A percentile compares a stretch with the other conserved stretches of the same genome.
Evolutionary conservation across 2,888 invertebrate genomes (phyloP).

Genomic region (Piscicola geometra): DNA sequence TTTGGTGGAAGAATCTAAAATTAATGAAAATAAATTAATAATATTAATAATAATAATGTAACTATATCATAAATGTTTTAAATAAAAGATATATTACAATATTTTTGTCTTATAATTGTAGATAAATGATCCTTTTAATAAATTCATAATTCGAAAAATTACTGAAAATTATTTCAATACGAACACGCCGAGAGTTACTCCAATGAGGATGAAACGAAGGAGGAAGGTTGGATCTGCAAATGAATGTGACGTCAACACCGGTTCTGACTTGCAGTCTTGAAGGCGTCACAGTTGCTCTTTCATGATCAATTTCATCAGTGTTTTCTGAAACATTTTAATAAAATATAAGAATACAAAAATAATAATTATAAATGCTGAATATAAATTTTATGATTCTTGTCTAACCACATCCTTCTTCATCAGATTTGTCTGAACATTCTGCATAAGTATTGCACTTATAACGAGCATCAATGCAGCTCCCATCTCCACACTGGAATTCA

Average conservation of each 20-base stretch:
- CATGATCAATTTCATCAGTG: neutral
- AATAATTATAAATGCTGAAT: neutral
- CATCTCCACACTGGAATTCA: slow-evolving; percentile 45
- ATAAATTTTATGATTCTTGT: slow-evolving; percentile 37
- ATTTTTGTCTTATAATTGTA: no score
- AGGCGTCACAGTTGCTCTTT: neutral
- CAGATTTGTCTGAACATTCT: slow-evolving; percentile 67
- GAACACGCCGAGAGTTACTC: neutral
- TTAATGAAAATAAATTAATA: neutral
- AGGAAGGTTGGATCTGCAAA: slow-evolving; percentile 9
- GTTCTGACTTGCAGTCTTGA: slow-evolving; percentile 5
- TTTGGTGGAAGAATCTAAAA: neutral
- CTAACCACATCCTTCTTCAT: slow-evolving; percentile 60
- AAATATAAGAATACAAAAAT: neutral
- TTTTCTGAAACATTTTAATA: neutral
- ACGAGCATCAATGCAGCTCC: slow-evolving; percentile 69
- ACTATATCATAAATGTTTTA: no score
- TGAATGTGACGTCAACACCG: neutral
- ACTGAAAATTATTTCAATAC: no score
- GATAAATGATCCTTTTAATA: no score
- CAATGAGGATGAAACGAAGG: neutral
- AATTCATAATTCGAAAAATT: no score
- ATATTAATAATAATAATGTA: neutral
- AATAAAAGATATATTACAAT: no score
- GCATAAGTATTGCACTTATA: slow-evolving; percentile 73